Base-by-base conservation (phyloP, 2,113 vertebrate species). In the Onychorhynchus coronatus region DNA sequence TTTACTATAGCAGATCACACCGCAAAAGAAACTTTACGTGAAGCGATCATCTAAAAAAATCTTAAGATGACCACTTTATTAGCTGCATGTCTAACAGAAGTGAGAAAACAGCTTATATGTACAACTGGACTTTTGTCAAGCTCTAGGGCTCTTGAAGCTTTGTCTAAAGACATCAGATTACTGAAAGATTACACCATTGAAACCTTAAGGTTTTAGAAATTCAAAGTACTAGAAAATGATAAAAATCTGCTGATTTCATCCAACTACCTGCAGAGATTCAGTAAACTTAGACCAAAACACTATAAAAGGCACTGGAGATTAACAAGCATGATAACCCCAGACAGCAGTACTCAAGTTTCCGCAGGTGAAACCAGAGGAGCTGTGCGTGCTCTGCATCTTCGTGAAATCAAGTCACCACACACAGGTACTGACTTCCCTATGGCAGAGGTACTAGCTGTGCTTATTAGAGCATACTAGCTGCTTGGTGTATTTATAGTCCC, bases 281-380 rank as follows among this genome's bases (percentile, higher is more conserved):
- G 87, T 83, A 94, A 96, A 75, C 66, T 56, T 72, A 92, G 50
- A 78, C 61, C 4, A 68, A 62, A 88, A 74, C 85, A 72, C 49
- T 79, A 4, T 78, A 79, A 94, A 90, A 79, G 61, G 37, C 67
- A 37, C 28, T 11, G 21, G 30, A 92, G 95, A 97, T 96, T 88
- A 93, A 96, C 92, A 96, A 95, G 93, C 33, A 1, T 1, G 93
- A 96, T 96, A 97, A 96, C 8, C 6, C 4, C 35, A 25, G 58
- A 3, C 5, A 88, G 61, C 62, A 76, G 81, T 10, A 23, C 47
- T 96, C 15, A 0, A 0, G 65, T 78, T 96, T 95, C 72, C 76
- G 74, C 59, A 75, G 67, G 81, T 62, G 89, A 96, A 96, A 94
- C 66, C 79, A 17, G 89, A 96, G 89, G 39, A 88, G 88, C 65